Conservation (phyloP, 1,140 invertebrate species). For the Neomicropteryx cornuta region DNA sequence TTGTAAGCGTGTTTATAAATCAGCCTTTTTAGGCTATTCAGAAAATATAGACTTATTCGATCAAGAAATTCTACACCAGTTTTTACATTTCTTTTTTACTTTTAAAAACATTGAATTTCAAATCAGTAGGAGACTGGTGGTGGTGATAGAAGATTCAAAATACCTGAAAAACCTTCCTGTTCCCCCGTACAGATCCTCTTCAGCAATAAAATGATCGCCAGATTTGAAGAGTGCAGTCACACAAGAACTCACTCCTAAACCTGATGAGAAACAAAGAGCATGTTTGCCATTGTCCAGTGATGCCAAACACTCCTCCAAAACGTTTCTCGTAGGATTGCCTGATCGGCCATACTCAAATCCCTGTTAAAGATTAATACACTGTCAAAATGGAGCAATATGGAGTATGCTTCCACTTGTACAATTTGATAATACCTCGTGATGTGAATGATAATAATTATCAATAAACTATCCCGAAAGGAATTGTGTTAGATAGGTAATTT, state of each 20-base stretch:
- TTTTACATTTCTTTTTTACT: no score
- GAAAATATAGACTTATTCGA: no score
- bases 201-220: conserved; percentile 86
- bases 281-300: conserved; percentile 83
- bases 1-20: no score
- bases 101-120: no score
- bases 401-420: no score
- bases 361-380: conserved; percentile 33
- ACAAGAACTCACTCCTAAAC: conserved; percentile 74
- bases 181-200: conserved; percentile 94
- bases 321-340: conserved; percentile 89
- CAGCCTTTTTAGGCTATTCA: no score
- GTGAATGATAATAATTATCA: no score
- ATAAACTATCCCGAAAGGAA: no score
- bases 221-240: conserved; percentile 61
- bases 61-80: no score
- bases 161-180: conserved; percentile 58
- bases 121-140: no score
- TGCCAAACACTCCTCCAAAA: conserved; percentile 83
- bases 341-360: conserved; percentile 87
- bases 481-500: no score
- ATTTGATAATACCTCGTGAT: no score
- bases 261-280: conserved; percentile 79
- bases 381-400: background rate
- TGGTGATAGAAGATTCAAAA: conserved; percentile 16